These are phyloP conservation scores for Butorides virescens DNA, from an alignment of 2,113 vertebrate genomes.

Conservation along the genomic window DNA sequence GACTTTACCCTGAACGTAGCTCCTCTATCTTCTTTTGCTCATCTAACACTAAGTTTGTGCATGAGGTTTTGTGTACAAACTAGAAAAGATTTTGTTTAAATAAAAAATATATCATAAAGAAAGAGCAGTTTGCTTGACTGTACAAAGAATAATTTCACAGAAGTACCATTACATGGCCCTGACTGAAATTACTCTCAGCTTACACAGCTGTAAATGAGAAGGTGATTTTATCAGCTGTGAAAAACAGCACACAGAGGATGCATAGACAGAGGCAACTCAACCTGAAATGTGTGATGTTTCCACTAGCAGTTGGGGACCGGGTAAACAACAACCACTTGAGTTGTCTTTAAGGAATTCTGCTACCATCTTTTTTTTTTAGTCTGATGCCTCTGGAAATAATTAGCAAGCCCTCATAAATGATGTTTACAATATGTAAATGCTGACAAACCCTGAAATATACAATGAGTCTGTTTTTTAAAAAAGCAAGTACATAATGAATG, in stretches of 20 bases:
- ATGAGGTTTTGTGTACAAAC: not conserved
- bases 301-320: not conserved
- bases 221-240: not conserved
- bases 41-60: not conserved
- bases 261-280: not conserved
- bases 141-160: not conserved
- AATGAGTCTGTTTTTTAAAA: not conserved
- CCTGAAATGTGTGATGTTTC: not conserved
- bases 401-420: not conserved
- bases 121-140: not conserved
- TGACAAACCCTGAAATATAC: not conserved
- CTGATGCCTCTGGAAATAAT: slow-evolving; percentile 16
- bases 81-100: not conserved
- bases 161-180: not conserved
- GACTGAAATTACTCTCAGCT: not conserved
- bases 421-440: not conserved
- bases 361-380: not conserved
- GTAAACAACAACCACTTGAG: not conserved
- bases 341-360: not conserved
- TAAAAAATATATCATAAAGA: not conserved
- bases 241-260: not conserved
- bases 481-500: not conserved
- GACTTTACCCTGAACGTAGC: not conserved
- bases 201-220: not conserved
- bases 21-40: not conserved